Evolutionary conservation across 2,797 vertebrate species (phyloP).

Genomic region (Otolemur crassicaudatus): DNA sequence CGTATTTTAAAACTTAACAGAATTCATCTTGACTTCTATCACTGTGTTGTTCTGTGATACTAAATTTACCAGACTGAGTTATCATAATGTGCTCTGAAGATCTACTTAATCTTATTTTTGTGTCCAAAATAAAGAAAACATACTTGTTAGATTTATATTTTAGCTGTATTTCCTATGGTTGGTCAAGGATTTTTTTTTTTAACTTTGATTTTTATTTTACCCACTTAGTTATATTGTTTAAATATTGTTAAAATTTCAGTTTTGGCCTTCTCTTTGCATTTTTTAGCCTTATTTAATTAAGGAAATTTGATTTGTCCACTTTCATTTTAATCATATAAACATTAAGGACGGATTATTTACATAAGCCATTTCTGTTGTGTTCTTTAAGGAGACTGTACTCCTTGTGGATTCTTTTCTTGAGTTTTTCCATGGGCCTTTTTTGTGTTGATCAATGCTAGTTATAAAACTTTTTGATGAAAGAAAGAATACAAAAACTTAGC

Average conservation of each 20-base stretch:
- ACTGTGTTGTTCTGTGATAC: not conserved
- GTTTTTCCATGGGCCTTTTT: constrained; percentile 37
- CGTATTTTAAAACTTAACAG: constrained; percentile 4
- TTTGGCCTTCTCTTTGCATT: constrained; percentile 23
- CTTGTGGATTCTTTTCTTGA: not conserved
- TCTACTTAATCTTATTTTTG: constrained; percentile 24
- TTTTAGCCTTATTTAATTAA: constrained; percentile 30
- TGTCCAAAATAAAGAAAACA: constrained; percentile 17
- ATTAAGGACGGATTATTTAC: constrained; percentile 27
- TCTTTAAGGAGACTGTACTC: constrained; percentile 29
- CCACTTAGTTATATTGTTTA: not conserved
- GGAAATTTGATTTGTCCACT: constrained; percentile 21
- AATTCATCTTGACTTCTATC: constrained; percentile 5
- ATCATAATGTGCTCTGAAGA: not conserved
- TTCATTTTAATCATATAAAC: constrained; percentile 52
- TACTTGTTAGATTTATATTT: constrained; percentile 23
- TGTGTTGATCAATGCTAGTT: constrained; percentile 31
- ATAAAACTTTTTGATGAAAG: constrained; percentile 28
- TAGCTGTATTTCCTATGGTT: constrained; percentile 20
- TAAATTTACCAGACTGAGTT: not conserved
- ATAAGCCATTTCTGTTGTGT: not conserved
- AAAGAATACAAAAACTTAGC: constrained; percentile 4
- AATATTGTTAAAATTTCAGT: constrained; percentile 51
- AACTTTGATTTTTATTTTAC: constrained; percentile 27
- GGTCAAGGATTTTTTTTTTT: not conserved